Conservation (phyloP, 1,140 invertebrate species). For the Ceratoteleas bidentatus region DNA sequence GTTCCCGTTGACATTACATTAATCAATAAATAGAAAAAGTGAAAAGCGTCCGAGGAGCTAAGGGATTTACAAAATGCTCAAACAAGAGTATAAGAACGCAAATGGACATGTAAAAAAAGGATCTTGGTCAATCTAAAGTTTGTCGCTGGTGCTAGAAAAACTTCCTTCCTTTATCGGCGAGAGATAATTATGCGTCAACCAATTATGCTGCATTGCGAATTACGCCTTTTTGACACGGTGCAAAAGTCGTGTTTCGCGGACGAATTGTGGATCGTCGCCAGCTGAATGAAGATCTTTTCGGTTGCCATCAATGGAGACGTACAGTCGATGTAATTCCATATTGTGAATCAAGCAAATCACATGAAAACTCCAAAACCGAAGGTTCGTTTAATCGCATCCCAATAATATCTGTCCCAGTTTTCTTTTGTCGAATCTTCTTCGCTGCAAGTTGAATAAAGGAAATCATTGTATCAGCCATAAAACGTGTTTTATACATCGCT, state of each 20-base stretch:
- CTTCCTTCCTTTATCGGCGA: conserved; percentile 25
- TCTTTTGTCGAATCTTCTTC: conserved; percentile 91
- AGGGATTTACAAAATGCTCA: not conserved
- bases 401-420: conserved; percentile 96
- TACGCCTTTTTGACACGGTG: conserved; percentile 25
- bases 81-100: conserved; percentile 2
- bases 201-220: conserved; percentile 25
- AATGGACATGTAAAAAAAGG: conserved; percentile 12
- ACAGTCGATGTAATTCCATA: conserved; percentile 69
- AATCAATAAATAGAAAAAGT: conserved; percentile 3
- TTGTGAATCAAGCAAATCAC: conserved; percentile 78
- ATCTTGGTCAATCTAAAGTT: conserved; percentile 16
- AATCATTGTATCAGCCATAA: not conserved
- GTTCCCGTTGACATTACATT: conserved; percentile 22
- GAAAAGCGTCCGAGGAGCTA: too few species aligned
- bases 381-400: conserved; percentile 94
- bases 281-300: conserved; percentile 49
- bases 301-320: conserved; percentile 54
- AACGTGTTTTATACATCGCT: too few species aligned
- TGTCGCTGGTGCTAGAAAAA: conserved; percentile 27
- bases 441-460: conserved; percentile 73
- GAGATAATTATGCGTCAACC: conserved; percentile 17
- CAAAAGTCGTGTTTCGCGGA: conserved; percentile 18
- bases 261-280: conserved; percentile 12
- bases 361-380: conserved; percentile 94